Percentiles rank a stretch among this genome's conserved stretches.
Conservation (phyloP, 2,797 vertebrate genomes). For the Trematomus bernacchii region DNA sequence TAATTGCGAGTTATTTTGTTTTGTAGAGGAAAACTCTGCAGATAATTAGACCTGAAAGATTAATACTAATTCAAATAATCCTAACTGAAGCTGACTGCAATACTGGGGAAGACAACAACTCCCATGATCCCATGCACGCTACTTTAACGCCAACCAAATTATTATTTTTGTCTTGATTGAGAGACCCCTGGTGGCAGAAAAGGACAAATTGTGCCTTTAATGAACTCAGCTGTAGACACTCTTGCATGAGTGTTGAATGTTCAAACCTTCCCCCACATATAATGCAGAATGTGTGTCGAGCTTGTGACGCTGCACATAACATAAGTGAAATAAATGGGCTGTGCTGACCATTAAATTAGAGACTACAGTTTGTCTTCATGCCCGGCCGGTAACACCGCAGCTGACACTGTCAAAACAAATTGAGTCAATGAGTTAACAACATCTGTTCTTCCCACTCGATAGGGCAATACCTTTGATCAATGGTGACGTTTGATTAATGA, state of each 20-base stretch:
- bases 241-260: conserved; percentile 13
- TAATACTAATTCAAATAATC: too few species aligned
- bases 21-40: too few species aligned
- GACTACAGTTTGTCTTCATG: not conserved
- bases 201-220: too few species aligned
- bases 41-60: too few species aligned
- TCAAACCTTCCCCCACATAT: conserved; percentile 1
- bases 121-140: too few species aligned
- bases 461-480: conserved; percentile 35
- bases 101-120: too few species aligned
- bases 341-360: not conserved
- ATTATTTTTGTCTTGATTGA: too few species aligned
- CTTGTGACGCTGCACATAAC: conserved; percentile 4
- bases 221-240: conserved; percentile 1
- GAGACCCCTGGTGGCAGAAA: too few species aligned
- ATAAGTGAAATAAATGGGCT: conserved; percentile 18
- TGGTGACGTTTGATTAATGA: conserved; percentile 43
- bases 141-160: too few species aligned
- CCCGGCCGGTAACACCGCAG: conserved; percentile 4
- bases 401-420: conserved; percentile 28
- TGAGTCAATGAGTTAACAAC: not conserved
- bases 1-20: too few species aligned
- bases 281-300: conserved; percentile 7
- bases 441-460: conserved; percentile 24
- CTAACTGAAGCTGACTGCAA: too few species aligned